Conservation (phyloP, 2,797 vertebrate species). For the Euphonia xanthogaster region DNA sequence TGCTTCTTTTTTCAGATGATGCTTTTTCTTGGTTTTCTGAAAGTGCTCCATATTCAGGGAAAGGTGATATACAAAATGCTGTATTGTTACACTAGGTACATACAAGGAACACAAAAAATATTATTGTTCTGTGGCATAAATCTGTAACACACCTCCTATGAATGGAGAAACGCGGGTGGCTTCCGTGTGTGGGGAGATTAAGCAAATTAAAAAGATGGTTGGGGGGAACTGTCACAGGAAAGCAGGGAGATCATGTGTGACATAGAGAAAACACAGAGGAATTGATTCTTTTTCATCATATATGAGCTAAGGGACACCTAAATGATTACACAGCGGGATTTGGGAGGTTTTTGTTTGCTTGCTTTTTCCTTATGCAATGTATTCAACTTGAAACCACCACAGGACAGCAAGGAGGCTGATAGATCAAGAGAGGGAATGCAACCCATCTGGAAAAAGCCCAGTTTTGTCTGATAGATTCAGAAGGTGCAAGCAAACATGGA, state of each 20-base stretch:
- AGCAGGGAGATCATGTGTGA: accelerated
- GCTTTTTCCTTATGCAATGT: background rate
- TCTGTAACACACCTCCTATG: background rate
- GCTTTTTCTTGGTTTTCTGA: background rate
- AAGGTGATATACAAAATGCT: background rate
- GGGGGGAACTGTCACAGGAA: background rate
- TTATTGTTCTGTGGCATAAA: background rate
- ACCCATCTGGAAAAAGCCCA: background rate
- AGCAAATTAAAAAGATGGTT: background rate
- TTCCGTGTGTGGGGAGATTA: background rate
- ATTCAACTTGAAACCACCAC: background rate
- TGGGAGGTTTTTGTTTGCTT: background rate
- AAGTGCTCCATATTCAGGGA: background rate
- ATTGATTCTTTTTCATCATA: background rate
- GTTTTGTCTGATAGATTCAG: background rate
- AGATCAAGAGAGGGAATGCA: background rate
- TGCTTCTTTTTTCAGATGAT: background rate
- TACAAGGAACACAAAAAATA: background rate
- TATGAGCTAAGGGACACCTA: background rate
- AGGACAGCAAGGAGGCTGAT: background rate
- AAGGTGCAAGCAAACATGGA: background rate
- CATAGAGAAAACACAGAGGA: background rate
- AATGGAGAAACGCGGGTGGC: accelerated
- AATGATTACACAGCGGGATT: background rate
- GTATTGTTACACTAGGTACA: background rate